These are phyloP conservation scores for Dicyrtomina minuta DNA, from an alignment of 2,888 invertebrate genomes.

Conservation along the genomic window DNA sequence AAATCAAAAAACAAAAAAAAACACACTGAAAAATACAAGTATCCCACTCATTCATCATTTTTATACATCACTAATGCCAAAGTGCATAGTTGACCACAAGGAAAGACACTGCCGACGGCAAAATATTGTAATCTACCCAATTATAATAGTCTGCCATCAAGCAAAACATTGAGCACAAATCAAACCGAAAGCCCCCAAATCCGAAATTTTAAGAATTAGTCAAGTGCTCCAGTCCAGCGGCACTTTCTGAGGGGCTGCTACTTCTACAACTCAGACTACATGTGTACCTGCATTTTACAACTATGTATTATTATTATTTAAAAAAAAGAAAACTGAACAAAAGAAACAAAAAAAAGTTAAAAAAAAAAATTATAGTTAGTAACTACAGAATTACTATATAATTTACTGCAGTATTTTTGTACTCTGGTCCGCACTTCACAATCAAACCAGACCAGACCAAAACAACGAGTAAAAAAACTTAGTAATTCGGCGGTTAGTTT, in stretches of 20 bases:
- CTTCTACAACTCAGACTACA: conserved; percentile 32
- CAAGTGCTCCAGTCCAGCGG: conserved; percentile 34
- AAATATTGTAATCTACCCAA: too few relatives aligned
- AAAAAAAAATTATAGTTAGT: conserved; percentile 1
- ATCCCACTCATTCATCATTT: too few relatives aligned
- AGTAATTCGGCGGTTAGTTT: not conserved
- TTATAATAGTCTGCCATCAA: not conserved
- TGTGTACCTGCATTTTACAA: conserved; percentile 22
- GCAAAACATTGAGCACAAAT: not conserved
- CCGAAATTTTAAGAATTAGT: conserved; percentile 21
- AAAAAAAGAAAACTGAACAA: too few relatives aligned
- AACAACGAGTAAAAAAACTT: not conserved
- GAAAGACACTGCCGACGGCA: too few relatives aligned
- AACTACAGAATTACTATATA: not conserved
- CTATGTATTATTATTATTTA: not conserved
- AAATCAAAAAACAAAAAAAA: too few relatives aligned
- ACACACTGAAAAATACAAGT: too few relatives aligned
- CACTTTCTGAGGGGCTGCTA: conserved; percentile 36
- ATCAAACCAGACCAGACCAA: not conserved
- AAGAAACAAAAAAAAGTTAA: not conserved
- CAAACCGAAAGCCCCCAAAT: not conserved
- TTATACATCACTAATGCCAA: too few relatives aligned
- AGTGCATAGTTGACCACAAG: too few relatives aligned
- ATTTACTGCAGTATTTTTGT: not conserved
- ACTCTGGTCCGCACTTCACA: not conserved